Evolutionary conservation across 2,797 vertebrate genomes (phyloP), one percentile per base, ranked within the genome.

Genomic region (Argya squamiceps): DNA sequence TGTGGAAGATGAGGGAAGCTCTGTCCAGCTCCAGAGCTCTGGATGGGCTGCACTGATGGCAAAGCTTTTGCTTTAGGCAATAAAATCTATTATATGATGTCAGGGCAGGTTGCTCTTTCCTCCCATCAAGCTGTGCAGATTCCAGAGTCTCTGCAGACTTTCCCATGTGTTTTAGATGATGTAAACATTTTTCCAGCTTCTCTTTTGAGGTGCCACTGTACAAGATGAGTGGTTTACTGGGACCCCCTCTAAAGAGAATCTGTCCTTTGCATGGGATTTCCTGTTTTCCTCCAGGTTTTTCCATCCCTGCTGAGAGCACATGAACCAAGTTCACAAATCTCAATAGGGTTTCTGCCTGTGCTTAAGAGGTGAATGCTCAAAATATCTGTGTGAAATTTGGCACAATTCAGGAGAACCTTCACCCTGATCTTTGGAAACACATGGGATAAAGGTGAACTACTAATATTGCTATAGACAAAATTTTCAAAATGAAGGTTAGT

Each of bases 1-100:
- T 16, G 37, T 17, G 60, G 29, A 52, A 37, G 53, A 8, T 8
- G 44, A 50, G 30, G 56, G n/a, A 36, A 64, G 17, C 29, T 84
- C 29, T 46, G 27, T 53, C 68, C 59, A 27, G 27, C 32, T 78
- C 37, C 29, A 41, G 44, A 74, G 30, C 63, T 83, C 60, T 12
- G 27, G 8, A 7, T 2, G 6, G 44, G 39, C 36, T 59, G 24
- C 27, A 14, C 22, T 13, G 34, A 11, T n/a, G 68, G 52, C n/a
- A 41, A n/a, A 71, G 47, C 10, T 68, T 81, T 74, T 71, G 11
- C 8, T 0, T 50, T 32, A 34, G 56, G 21, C 32, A 26, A 1
- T 53, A 41, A 79, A 76, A 50, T 47, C 0, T 0, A 26, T 64
- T 62, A 2, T 11, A 1, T 55, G 6, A 12, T 52, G 32, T 34